Base-by-base conservation (phyloP, 2,113 vertebrate genomes). In the Orycteropus afer region DNA sequence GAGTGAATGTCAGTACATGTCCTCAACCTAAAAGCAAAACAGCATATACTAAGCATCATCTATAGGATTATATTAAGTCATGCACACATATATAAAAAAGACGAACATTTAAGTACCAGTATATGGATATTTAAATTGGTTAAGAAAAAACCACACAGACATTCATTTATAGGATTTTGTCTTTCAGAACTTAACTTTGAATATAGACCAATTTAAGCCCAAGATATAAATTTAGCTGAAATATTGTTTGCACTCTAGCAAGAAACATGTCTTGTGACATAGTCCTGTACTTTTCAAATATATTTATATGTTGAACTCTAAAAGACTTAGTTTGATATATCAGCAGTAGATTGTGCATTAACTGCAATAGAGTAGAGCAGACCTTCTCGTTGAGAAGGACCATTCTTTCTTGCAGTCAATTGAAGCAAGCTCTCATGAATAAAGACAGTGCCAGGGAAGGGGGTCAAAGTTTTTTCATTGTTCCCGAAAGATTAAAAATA, bases 401-500 rank as follows among this genome's bases (percentile, higher is more conserved):
- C 20, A 12, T 57, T 20, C 47, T 80, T 59, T 3, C 0, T 69
- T 2, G 0, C 9, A 18, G 11, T 79, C 84, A 37, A 0, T 29
- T 23, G 45, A 92, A 96, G 79, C n/a, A 81, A 53, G 67, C 20
- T 71, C 71, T 78, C 18, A 3, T 94, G 85, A 96, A 89, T 82
- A 93, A 92, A 97, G 87, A 45, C 40, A 73, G 57, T 51, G 63
- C n/a, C 47, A 71, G 45, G 63, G 25, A 79, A 93, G 96, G 57
- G n/a, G 90, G 69, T 89, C 90, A 94, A 45, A 76, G 55, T 51
- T 90, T 92, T 90, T 79, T 89, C 90, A 83, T 88, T 90, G 63
- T 86, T 79, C 90, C 37, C 57, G 93, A 83, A 86, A 71, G 45
- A 96, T 95, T 95, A 95, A 97, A 97, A 92, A 80, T 97, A 97